Evolutionary conservation across 2,797 vertebrate species (phyloP).

Genomic region (Anabas testudineus): DNA sequence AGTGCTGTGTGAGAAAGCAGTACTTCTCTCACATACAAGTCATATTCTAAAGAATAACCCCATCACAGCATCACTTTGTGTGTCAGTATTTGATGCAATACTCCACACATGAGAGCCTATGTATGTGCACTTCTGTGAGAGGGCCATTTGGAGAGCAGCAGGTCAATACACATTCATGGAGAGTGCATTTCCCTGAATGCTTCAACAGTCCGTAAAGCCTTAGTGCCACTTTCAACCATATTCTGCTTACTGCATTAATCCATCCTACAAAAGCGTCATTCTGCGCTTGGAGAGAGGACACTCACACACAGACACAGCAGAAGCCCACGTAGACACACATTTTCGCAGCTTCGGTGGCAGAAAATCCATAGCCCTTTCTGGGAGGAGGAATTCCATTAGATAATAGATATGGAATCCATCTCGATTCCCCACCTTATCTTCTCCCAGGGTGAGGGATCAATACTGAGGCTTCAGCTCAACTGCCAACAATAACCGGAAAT

Average conservation of each 20-base stretch:
- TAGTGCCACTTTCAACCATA: conserved; percentile 76
- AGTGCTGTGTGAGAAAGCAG: background rate
- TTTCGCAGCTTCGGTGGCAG: conserved; percentile 87
- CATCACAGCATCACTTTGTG: conserved; percentile 37
- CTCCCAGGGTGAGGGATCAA: conserved; percentile 87
- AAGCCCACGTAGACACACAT: conserved; percentile 68
- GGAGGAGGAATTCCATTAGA: conserved; percentile 92
- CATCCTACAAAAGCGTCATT: conserved; percentile 79
- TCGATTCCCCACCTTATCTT: conserved; percentile 89
- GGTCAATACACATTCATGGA: conserved; percentile 85
- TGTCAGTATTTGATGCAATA: conserved; percentile 61
- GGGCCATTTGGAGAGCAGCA: conserved; percentile 76
- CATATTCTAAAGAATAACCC: conserved; percentile 35
- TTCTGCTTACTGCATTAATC: conserved; percentile 83
- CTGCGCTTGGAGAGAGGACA: conserved; percentile 71
- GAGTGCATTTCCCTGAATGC: conserved; percentile 80
- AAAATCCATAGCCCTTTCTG: conserved; percentile 90
- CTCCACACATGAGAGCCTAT: conserved; percentile 62
- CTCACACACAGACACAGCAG: conserved; percentile 50
- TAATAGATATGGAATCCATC: conserved; percentile 93
- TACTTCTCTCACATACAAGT: conserved; percentile 7
- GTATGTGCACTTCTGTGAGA: conserved; percentile 57
- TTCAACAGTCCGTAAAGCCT: conserved; percentile 72
- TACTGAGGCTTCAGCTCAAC: conserved; percentile 86
- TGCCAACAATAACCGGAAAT: conserved; percentile 90